Evolutionary conservation across 2,888 invertebrate species (phyloP), one percentile per base, ranked within the genome.

Genomic region (Oeneis ivallda): DNA sequence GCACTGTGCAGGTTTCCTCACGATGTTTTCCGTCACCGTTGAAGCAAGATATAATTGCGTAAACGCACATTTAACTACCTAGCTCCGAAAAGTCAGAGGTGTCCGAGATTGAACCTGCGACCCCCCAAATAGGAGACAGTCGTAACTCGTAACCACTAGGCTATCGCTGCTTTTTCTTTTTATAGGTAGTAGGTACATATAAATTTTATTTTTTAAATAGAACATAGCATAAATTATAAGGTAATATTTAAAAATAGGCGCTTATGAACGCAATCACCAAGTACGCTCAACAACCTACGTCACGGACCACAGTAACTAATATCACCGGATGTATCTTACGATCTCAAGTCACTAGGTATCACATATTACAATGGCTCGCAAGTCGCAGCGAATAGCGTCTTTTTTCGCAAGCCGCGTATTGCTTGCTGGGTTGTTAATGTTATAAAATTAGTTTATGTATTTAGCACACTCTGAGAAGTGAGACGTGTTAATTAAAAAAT

Each of bases 371-470:
- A 74, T 73, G 71, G 74, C 75, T 74, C 71, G 72, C 73, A 67
- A 74, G 74, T 74, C 71, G 72, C 73, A 67, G 72, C 76, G 80
- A 79, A 78, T 76, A 78, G 72, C 76, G 76, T 77, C 75, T 80
- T 80, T 85, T 83, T 86, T 76, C 72, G 77, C 74, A 75, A 74
- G 75, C 66, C 64, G 62, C 70, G 75, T 74, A 73, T 70, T 62
- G 70, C 66, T n/a, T 56, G 70, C 69, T 3, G 17, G 10, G 15
- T 49, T 45, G n/a, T 80, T 83, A 34, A 34, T 82, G 77, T 82
- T 84, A 39, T 84, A 74, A 75, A 74, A 80, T 81, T 77, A 75
- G 78, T 84, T 88, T 84, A 91, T 86, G 88, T 86, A 89, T 89
- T 90, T 90, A 87, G 76, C 78, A 77, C 72, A 77, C 76, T 77